These are phyloP conservation scores for Galerucella pusilla DNA, from an alignment of 2,888 invertebrate species.

Conservation along the genomic window DNA sequence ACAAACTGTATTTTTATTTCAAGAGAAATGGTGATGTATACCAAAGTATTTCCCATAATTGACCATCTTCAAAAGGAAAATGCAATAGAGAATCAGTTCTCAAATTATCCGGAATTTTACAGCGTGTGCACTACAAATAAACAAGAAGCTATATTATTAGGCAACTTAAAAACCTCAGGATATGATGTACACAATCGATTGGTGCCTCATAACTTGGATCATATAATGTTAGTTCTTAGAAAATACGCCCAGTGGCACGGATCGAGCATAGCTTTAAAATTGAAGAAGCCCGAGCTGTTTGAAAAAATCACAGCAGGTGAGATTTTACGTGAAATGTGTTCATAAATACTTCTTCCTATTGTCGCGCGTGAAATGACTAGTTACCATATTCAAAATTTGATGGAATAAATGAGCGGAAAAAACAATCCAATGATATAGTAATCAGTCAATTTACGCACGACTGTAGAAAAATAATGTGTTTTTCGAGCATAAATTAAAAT, in stretches of 20 bases:
- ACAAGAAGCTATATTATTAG: constrained; percentile 52
- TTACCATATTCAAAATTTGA: no score
- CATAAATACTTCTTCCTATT: no score
- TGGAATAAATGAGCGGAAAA: no score
- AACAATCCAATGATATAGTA: no score
- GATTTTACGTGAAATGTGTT: constrained; percentile 32
- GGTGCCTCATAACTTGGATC: constrained; percentile 53
- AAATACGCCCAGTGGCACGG: constrained; percentile 52
- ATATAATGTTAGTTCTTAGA: constrained; percentile 45
- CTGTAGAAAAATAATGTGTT: no score
- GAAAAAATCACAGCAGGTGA: constrained; percentile 47
- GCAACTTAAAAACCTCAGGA: constrained; percentile 50
- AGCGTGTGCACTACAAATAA: constrained; percentile 44
- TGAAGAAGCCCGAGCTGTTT: constrained; percentile 46
- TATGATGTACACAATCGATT: constrained; percentile 51
- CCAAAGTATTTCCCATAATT: constrained; percentile 48
- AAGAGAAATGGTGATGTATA: constrained; percentile 50
- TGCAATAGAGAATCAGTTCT: constrained; percentile 37
- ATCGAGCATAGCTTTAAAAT: constrained; percentile 48
- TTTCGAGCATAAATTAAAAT: no score
- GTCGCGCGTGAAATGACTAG: no score
- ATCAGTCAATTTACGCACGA: no score
- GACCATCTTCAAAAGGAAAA: constrained; percentile 45
- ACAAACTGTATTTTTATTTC: background rate
- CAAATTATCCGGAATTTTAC: constrained; percentile 50